phyloP scores from a whole-genome alignment of 2,888 invertebrate species.

The Conomelus anceps region DNA sequence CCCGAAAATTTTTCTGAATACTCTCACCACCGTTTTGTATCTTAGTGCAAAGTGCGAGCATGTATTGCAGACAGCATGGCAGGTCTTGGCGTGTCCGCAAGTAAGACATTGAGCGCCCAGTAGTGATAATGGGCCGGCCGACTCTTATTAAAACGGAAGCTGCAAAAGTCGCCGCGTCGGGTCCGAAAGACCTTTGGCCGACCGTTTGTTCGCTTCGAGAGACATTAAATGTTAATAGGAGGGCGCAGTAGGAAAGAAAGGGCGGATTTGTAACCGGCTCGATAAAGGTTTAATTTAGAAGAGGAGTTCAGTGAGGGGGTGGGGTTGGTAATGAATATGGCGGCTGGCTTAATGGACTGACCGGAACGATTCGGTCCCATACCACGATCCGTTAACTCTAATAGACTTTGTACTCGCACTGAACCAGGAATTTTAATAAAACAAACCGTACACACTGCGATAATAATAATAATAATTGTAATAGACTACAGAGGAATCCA shows the following conservation, averaged over 20 bases:
- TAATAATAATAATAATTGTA: background rate
- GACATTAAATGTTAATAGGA: background rate
- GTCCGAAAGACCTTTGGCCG: background rate
- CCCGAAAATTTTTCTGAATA: too few species aligned
- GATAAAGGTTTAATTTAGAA: constrained; percentile 7
- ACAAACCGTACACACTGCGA: constrained; percentile 16
- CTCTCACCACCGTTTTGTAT: background rate
- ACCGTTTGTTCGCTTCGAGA: background rate
- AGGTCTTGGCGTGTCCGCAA: background rate
- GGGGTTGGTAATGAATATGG: constrained; percentile 4
- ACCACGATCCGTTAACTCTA: constrained; percentile 24
- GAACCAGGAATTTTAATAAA: constrained; percentile 27
- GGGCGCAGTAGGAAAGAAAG: background rate
- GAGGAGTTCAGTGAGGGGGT: background rate
- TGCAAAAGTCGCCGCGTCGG: background rate
- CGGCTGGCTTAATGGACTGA: constrained; percentile 21
- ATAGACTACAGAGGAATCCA: background rate
- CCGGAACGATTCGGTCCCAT: constrained; percentile 26
- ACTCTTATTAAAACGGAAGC: background rate
- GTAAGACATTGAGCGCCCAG: background rate
- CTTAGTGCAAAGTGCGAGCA: background rate
- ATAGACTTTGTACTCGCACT: constrained; percentile 16
- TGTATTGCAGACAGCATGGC: too few species aligned
- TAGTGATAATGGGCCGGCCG: too few species aligned
- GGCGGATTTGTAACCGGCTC: background rate